Conservation (phyloP, 2,888 invertebrate species). For the Mesorhabditis spiculigera region DNA sequence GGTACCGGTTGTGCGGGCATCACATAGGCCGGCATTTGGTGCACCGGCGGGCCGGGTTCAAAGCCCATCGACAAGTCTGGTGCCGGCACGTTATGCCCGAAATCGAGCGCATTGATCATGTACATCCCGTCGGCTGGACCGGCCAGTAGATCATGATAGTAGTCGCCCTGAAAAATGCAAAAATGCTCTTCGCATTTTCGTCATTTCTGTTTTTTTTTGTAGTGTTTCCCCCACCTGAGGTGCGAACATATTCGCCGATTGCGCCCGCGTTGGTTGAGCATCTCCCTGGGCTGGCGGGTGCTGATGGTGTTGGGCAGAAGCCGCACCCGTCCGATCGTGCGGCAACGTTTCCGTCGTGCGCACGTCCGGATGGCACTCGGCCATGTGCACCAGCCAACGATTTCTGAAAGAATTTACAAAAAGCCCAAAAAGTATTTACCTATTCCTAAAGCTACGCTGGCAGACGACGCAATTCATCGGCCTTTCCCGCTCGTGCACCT, state of each 20-base stretch:
- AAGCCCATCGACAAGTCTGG: no score
- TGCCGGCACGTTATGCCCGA: no score
- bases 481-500: conserved; percentile 1
- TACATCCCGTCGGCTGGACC: neutral
- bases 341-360: neutral
- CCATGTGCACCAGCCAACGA: neutral
- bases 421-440: neutral
- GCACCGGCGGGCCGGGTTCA: no score
- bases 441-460: neutral
- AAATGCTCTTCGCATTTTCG: neutral
- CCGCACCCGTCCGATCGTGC: neutral
- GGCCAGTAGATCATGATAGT: neutral
- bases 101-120: no score
- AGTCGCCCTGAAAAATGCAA: neutral
- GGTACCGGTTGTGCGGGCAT: no score
- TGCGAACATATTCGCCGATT: neutral
- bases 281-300: neutral
- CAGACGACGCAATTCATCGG: neutral
- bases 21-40: no score
- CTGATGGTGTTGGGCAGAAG: neutral
- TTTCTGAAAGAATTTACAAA: neutral
- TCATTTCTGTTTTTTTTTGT: neutral
- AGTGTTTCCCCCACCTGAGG: neutral
- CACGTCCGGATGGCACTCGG: conserved; percentile 1
- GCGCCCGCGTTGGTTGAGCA: neutral